Evolutionary conservation across 2,888 invertebrate species (phyloP).

Genomic region (Philereme vetulata): DNA sequence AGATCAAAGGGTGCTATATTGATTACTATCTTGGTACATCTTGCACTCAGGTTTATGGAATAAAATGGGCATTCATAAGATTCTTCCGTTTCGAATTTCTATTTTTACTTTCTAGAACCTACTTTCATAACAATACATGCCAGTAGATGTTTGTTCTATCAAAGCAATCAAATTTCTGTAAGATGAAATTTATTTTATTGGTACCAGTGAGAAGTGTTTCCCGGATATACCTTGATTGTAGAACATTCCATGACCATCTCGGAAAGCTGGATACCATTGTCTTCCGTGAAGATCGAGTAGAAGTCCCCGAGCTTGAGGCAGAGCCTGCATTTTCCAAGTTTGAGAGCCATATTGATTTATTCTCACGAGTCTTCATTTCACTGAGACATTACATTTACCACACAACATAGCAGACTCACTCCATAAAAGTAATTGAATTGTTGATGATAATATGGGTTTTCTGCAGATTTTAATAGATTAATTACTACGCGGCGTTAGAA

Average conservation of each 20-base stretch:
- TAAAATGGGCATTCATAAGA: too few relatives aligned
- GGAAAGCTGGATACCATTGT: conserved; percentile 75
- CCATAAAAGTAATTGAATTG: neutral
- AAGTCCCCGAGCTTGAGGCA: conserved; percentile 82
- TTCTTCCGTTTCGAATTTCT: neutral
- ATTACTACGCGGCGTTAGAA: neutral
- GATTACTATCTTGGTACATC: too few relatives aligned
- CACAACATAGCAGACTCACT: conserved; percentile 36
- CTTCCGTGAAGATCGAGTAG: conserved; percentile 79
- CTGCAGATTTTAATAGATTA: neutral
- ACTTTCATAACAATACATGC: neutral
- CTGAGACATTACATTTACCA: conserved; percentile 52
- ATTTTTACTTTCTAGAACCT: neutral
- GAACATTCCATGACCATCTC: conserved; percentile 83
- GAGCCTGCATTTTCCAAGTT: conserved; percentile 81
- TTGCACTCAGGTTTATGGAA: too few relatives aligned
- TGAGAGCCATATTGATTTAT: conserved; percentile 82
- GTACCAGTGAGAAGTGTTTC: neutral
- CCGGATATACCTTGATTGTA: conserved; percentile 68
- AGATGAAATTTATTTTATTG: neutral
- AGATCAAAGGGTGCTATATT: too few relatives aligned
- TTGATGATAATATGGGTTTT: neutral
- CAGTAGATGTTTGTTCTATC: neutral
- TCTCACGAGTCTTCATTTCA: conserved; percentile 68
- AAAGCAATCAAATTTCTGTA: conserved; percentile 2